Evolutionary conservation across 2,113 vertebrate genomes (phyloP).

Genomic region (Pagrus major): DNA sequence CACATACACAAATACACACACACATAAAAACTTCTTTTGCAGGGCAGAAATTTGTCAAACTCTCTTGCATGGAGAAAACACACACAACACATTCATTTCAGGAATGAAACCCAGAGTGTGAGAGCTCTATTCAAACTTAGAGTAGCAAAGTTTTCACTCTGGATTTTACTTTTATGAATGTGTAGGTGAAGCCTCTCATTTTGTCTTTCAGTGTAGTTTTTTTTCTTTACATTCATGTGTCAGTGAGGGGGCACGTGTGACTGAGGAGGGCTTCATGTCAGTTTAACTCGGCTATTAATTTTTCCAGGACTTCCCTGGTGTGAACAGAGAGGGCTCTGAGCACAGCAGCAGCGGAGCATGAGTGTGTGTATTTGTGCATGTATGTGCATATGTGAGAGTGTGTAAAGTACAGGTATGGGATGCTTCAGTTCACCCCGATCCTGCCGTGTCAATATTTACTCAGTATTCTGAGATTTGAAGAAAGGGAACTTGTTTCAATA

Average conservation of each 20-base stretch:
- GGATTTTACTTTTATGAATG: conserved; percentile 19
- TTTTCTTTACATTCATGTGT: conserved; percentile 52
- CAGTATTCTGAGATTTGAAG: conserved; percentile 81
- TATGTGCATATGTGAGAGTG: conserved; percentile 10
- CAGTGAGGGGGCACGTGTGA: conserved; percentile 33
- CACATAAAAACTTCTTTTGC: conserved; percentile 54
- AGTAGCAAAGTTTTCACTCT: neutral
- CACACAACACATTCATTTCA: conserved; percentile 50
- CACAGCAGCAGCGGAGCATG: conserved; percentile 41
- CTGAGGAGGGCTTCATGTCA: conserved; percentile 47
- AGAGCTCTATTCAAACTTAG: conserved; percentile 46
- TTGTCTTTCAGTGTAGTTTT: neutral
- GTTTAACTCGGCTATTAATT: conserved; percentile 68
- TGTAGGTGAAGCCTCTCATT: conserved; percentile 1
- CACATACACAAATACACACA: conserved; percentile 5
- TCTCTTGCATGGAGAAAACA: conserved; percentile 45
- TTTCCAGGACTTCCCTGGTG: conserved; percentile 68
- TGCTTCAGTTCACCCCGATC: conserved; percentile 69
- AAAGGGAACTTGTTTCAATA: conserved; percentile 85
- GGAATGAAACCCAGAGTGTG: conserved; percentile 34
- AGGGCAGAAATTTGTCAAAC: conserved; percentile 42
- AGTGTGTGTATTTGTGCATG: conserved; percentile 7
- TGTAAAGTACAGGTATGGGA: conserved; percentile 67
- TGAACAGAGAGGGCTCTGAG: conserved; percentile 78
- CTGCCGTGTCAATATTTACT: conserved; percentile 79